These are phyloP conservation scores for Caenorhabditis sp. DNA, from an alignment of 2,888 invertebrate species.

Conservation along the genomic window DNA sequence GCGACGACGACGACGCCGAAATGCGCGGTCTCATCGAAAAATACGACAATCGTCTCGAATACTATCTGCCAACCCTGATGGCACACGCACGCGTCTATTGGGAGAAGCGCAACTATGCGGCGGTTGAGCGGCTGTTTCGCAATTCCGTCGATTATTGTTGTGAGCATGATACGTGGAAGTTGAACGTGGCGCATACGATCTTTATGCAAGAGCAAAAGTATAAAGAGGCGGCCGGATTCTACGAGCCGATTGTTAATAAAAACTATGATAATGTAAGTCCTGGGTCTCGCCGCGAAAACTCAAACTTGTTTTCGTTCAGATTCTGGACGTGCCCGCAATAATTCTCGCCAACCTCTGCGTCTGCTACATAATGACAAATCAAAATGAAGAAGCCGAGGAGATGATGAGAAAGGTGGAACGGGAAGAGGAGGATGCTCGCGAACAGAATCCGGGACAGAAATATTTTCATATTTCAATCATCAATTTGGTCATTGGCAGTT, in stretches of 20 bases:
- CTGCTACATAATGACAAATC: constrained; percentile 97
- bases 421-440: constrained; percentile 88
- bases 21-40: constrained; percentile 82
- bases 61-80: constrained; percentile 94
- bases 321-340: constrained; percentile 93
- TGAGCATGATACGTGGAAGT: constrained; percentile 93
- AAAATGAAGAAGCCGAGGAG: constrained; percentile 83
- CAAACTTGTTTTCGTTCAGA: constrained; percentile 52
- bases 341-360: constrained; percentile 97
- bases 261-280: constrained; percentile 81
- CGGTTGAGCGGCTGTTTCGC: constrained; percentile 76
- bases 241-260: constrained; percentile 95
- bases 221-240: constrained; percentile 95
- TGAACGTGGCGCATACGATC: constrained; percentile 96
- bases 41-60: constrained; percentile 87
- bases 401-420: constrained; percentile 98
- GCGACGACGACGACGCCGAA: constrained; percentile 81
- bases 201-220: constrained; percentile 97
- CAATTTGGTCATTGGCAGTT: constrained; percentile 95
- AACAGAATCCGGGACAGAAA: constrained; percentile 91
- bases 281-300: too few species aligned
- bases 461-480: constrained; percentile 95
- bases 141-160: constrained; percentile 85
- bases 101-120: constrained; percentile 90
- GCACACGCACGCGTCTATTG: constrained; percentile 98